These are phyloP conservation scores for Etheostoma nigrum DNA, from an alignment of 2,797 vertebrate genomes.

Conservation along the genomic window DNA sequence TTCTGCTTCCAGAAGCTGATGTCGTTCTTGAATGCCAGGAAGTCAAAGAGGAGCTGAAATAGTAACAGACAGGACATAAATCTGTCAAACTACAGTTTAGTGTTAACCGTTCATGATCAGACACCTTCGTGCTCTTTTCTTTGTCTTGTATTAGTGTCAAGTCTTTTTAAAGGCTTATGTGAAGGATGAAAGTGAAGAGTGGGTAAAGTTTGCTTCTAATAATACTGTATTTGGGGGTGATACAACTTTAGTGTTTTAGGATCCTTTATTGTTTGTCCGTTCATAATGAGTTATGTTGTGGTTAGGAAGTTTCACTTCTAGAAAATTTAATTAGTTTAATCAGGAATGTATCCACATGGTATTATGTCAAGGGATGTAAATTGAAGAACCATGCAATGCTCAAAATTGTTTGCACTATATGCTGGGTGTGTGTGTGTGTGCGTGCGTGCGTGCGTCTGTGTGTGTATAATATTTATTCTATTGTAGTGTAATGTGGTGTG, in stretches of 20 bases:
- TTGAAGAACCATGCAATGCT: not conserved
- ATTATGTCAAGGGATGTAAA: not conserved
- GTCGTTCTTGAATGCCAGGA: conserved; percentile 98
- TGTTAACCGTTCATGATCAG: not conserved
- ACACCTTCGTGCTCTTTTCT: not conserved
- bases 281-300: not conserved
- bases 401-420: not conserved
- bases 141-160: too few species aligned
- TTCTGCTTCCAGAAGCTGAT: conserved; percentile 99
- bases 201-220: not conserved
- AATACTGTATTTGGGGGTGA: not conserved
- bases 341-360: not conserved
- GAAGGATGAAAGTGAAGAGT: not conserved
- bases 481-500: not conserved
- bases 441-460: too few species aligned
- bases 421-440: too few species aligned
- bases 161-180: too few species aligned
- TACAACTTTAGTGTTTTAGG: not conserved
- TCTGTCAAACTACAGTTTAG: not conserved
- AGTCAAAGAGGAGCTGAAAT: conserved; percentile 96
- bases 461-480: not conserved
- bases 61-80: not conserved
- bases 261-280: not conserved
- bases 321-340: not conserved
- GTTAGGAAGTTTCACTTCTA: not conserved